Base-by-base conservation (phyloP, 1,140 invertebrate species). In the Neotoxoptera formosana region DNA sequence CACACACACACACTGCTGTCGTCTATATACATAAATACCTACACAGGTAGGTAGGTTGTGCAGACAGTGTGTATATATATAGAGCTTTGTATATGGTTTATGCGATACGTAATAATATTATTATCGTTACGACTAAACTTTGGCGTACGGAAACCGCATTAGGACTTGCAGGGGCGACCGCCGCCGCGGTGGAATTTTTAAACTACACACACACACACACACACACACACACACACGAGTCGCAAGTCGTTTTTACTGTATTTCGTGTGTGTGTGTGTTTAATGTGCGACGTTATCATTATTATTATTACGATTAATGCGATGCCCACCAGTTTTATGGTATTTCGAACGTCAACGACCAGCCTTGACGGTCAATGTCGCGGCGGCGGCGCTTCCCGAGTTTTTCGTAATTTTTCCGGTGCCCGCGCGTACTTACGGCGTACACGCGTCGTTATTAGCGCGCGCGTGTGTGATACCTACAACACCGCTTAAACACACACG, bases 271-370 rank as follows among this genome's bases (percentile, higher is more conserved):
- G 60, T 41, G 41, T 41, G 41, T 67, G 30, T 51, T 51, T 67
- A 67, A 67, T 67, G n/a, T 11, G 41, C 41, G 30, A 76, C 17
- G n/a, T 76, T 76, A n/a, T 41, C 9, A 56, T 60, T 11, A 60
- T 60, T 67, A 67, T 67, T 76, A 76, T 34, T n/a, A 17, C 60
- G 4, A 41, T 41, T 41, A 2, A 41, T 41, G 30, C 45, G 36
- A 84, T 84, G 45, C 23, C 41, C 83, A 45, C 83, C 41, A 25
- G 83, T 8, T 84, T 25, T 84, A 41, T 84, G 41, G 45, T 47
- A 47, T 87, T 87, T 87, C 84, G 30, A 45, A 4, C 41, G 84
- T 87, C 84, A 87, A 47, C 84, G 84, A 87, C 84, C 84, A 87
- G 45, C 84, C 84, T 87, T 87, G 84, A 87, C 45, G 84, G 83